Percentiles rank a stretch among this genome's conserved stretches.
Evolutionary conservation across 2,888 invertebrate species (phyloP).

Genomic region (Hemistola chrysoprasaria): DNA sequence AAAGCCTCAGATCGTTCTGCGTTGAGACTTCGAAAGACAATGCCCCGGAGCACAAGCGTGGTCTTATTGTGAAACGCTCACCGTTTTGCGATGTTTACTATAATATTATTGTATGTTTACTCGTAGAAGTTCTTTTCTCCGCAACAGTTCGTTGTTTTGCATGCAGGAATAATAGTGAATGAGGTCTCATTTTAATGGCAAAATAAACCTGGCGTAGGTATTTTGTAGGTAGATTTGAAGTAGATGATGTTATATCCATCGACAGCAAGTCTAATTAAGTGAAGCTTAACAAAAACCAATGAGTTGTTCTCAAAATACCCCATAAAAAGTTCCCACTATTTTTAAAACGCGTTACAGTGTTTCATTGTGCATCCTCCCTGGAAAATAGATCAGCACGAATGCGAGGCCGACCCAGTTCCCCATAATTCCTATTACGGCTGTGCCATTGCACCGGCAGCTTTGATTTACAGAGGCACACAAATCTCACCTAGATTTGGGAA

Average conservation of each 20-base stretch:
- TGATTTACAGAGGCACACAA: conserved; percentile 32
- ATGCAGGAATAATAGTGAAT: too few species aligned
- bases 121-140: neutral
- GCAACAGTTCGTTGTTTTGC: neutral
- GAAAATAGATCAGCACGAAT: conserved; percentile 57
- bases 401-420: conserved; percentile 57
- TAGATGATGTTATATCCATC: too few species aligned
- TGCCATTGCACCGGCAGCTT: conserved; percentile 29
- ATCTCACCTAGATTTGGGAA: conserved; percentile 30
- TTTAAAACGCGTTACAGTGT: neutral
- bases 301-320: neutral
- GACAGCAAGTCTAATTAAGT: too few species aligned
- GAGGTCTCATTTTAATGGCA: too few species aligned
- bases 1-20: conserved; percentile 43
- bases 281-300: too few species aligned
- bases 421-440: conserved; percentile 35
- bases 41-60: conserved; percentile 18
- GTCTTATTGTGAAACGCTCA: conserved; percentile 17
- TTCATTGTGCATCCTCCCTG: conserved; percentile 34
- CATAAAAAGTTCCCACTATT: neutral
- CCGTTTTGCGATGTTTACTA: conserved; percentile 2
- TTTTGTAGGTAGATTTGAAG: too few species aligned
- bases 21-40: conserved; percentile 37
- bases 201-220: too few species aligned
- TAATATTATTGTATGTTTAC: neutral